Conservation (phyloP, 2,113 vertebrate genomes). For the Anhinga rufa region DNA sequence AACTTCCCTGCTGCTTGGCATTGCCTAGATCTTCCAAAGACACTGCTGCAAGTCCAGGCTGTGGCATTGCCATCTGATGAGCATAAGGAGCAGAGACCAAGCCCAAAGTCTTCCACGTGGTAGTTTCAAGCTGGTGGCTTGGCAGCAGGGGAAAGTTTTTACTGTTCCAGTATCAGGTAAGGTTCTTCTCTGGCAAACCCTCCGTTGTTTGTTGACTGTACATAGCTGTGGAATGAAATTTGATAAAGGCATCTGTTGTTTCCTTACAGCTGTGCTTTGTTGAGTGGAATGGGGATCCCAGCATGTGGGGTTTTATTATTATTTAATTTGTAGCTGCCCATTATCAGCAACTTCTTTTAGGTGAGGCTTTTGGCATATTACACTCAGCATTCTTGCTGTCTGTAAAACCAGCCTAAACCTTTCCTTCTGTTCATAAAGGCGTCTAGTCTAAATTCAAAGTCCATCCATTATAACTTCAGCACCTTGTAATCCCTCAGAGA, state of each 20-base stretch:
- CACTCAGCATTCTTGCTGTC: constrained; percentile 6
- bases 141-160: background rate
- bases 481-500: constrained; percentile 57
- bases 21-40: background rate
- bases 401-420: constrained; percentile 28
- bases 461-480: constrained; percentile 54
- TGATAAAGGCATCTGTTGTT: background rate
- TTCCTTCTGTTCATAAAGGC: constrained; percentile 43
- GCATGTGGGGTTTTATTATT: background rate
- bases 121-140: background rate
- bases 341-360: constrained; percentile 38
- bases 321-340: constrained; percentile 35
- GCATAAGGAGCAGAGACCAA: background rate
- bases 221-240: background rate
- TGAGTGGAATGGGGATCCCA: background rate
- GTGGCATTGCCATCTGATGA: background rate
- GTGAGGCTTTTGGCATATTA: constrained; percentile 33
- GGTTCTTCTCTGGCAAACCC: background rate
- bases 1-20: background rate
- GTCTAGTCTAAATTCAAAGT: constrained; percentile 19
- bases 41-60: background rate
- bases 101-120: background rate
- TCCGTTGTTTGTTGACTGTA: background rate
- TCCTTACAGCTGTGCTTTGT: background rate
- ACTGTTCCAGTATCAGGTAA: background rate